Conservation (phyloP, 2,888 invertebrate genomes). For the Eilema depressum region DNA sequence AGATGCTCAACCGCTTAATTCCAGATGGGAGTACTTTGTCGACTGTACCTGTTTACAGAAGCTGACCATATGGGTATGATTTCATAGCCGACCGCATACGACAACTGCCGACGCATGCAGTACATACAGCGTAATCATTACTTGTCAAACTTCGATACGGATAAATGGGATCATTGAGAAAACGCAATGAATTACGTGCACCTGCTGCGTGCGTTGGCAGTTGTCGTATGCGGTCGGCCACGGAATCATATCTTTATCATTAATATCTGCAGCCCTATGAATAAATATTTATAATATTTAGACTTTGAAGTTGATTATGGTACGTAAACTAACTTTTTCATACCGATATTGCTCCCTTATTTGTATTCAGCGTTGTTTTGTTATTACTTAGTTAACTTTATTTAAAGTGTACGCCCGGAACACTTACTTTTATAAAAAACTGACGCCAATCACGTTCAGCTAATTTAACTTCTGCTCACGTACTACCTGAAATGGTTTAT, state of each 20-base stretch:
- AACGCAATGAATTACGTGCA: no score
- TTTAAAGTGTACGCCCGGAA: slow-evolving; percentile 29
- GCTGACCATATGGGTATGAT: no score
- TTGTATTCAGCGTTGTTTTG: slow-evolving; percentile 34
- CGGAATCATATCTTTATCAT: no score
- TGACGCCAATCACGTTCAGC: slow-evolving; percentile 42
- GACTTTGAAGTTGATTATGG: background rate
- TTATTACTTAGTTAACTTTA: slow-evolving; percentile 31
- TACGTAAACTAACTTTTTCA: slow-evolving; percentile 6
- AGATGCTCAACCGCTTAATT: background rate
- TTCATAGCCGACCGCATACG: no score
- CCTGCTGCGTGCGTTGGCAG: no score
- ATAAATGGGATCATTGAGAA: no score
- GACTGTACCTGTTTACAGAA: no score
- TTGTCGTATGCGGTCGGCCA: no score
- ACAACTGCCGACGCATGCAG: no score
- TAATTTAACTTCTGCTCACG: slow-evolving; percentile 50
- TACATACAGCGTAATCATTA: no score
- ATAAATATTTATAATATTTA: background rate
- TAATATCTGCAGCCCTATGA: background rate
- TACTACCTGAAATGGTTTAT: slow-evolving; percentile 56
- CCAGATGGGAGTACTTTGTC: background rate
- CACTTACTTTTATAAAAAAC: slow-evolving; percentile 27
- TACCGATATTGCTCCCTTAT: slow-evolving; percentile 21
- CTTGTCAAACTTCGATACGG: no score